phyloP scores from a whole-genome alignment of 2,888 invertebrate genomes.

The Hyles lineata region DNA sequence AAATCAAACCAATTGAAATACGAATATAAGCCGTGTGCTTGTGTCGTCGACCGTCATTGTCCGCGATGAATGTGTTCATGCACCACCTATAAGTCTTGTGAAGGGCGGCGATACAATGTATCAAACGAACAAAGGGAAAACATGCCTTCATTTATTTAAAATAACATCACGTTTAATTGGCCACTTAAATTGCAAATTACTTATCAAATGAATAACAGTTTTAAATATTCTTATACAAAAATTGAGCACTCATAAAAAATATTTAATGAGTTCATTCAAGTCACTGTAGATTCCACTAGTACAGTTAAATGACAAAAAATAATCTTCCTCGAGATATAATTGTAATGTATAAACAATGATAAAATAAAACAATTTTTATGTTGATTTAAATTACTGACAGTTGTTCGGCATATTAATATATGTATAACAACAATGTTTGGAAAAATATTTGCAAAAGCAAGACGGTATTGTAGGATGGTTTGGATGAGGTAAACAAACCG shows the following conservation, averaged over 20 bases:
- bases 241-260: not conserved
- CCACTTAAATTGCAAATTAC: too few species aligned
- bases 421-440: not conserved
- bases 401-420: not conserved
- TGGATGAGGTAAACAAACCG: conserved; percentile 69
- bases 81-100: conserved; percentile 6
- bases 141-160: not conserved
- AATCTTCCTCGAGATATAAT: not conserved
- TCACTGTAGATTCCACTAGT: not conserved
- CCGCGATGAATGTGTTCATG: not conserved
- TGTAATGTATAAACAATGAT: not conserved
- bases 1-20: not conserved
- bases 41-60: conserved; percentile 6
- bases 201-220: too few species aligned
- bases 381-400: not conserved
- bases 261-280: not conserved
- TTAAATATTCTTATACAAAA: too few species aligned
- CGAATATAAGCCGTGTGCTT: not conserved
- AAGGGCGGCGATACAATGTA: conserved; percentile 2
- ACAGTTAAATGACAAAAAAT: not conserved
- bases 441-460: conserved; percentile 48
- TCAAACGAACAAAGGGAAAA: not conserved
- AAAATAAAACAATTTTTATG: not conserved
- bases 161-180: not conserved
- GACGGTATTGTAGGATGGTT: conserved; percentile 60